Evolutionary conservation across 2,113 vertebrate species (phyloP), one percentile per base, ranked within the genome.

Genomic region (Pungitius pungitius): DNA sequence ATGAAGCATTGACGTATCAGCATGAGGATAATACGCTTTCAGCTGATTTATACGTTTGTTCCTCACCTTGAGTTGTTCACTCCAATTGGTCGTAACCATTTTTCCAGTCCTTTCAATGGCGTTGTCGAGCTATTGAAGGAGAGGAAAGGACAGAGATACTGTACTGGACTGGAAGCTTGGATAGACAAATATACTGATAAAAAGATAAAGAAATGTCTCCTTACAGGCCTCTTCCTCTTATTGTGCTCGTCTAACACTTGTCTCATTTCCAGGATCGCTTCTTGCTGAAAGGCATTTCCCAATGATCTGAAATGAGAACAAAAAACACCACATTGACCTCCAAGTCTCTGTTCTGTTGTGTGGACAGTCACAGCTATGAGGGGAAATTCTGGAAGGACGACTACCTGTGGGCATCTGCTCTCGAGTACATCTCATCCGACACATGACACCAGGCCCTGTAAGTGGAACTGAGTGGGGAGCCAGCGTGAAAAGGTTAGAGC

Each of bases 321-420:
- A 42, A 71, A 27, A 1, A 27, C 1, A 11, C 14, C 1, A 4
- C 1, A 26, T 71, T 81, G 47, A 57, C 3, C 6, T 60, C 15
- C 1, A 33, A 11, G 35, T 52, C 8, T 39, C 39, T 49, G n/a
- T 1, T 59, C 70, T 55, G 20, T 40, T 51, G 2, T 70, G 8
- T 57, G 24, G 82, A 83, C 75, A 69, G 71, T 22, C 5, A 20
- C n/a, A 35, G 6, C 24, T 75, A 83, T 61, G 57, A 69, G 11
- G 63, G 74, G 67, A 87, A n/a, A 66, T 42, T 72, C 56, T 26
- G 13, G 49, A 54, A n/a, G 56, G 56, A 82, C 63, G 43, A n/a
- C n/a, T 93, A 95, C 94, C 92, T 94, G 90, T 95, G 95, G 49
- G 95, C 93, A 56, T 97, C 94, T 10, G 96, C 95, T 42, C 94